These are phyloP conservation scores for Crypturellus undulatus DNA, from an alignment of 2,113 vertebrate species.

Conservation along the genomic window DNA sequence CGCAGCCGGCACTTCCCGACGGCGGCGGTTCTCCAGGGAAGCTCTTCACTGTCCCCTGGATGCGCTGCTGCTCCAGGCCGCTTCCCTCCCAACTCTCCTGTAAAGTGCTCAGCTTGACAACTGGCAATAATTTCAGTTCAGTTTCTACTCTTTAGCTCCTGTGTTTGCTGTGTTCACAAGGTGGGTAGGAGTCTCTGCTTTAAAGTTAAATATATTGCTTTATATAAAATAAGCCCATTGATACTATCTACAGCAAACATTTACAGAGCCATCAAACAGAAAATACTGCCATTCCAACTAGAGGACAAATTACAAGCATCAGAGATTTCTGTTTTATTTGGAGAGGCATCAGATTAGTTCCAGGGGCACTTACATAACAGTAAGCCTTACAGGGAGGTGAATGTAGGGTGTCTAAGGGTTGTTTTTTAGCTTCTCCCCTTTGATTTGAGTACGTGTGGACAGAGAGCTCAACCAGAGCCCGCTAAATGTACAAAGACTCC, in stretches of 20 bases:
- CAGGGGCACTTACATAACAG: conserved; percentile 39
- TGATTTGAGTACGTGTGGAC: background rate
- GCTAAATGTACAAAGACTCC: background rate
- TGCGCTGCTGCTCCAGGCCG: fast-evolving
- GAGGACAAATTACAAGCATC: background rate
- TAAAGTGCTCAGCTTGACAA: background rate
- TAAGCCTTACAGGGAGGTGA: background rate
- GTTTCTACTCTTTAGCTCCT: background rate
- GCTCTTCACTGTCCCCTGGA: background rate
- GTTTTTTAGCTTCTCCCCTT: background rate
- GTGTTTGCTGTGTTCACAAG: background rate
- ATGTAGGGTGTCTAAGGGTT: background rate
- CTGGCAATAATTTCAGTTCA: background rate
- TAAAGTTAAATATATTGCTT: background rate
- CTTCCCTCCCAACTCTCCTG: background rate
- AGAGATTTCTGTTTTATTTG: conserved; percentile 48
- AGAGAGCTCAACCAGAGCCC: background rate
- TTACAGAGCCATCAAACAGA: background rate
- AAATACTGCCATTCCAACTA: conserved; percentile 26
- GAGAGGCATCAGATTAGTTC: conserved; percentile 33
- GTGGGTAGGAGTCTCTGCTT: background rate
- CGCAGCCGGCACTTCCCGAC: background rate
- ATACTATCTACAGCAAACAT: conserved; percentile 25
- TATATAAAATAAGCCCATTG: background rate
- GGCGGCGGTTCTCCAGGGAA: background rate